A percentile compares a stretch with the other conserved stretches of the same genome.
Conservation (phyloP, 2,113 vertebrate genomes). For the Takifugu flavidus region DNA sequence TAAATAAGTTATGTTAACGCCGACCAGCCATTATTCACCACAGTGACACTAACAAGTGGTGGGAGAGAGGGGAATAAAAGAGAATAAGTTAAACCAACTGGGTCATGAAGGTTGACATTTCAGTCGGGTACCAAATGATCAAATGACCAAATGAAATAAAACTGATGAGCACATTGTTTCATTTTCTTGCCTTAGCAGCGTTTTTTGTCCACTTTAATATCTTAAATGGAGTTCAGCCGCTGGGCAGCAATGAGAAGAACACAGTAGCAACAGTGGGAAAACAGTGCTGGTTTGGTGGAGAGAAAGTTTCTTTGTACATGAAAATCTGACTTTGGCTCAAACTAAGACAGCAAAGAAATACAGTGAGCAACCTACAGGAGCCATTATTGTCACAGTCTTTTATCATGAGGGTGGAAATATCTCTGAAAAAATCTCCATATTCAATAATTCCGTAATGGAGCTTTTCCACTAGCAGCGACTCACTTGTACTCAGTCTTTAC, state of each 20-base stretch:
- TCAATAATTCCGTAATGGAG: no score
- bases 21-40: constrained; percentile 84
- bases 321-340: constrained; percentile 65
- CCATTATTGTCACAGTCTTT: constrained; percentile 21
- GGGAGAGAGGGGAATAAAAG: constrained; percentile 63
- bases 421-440: no score
- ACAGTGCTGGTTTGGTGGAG: constrained; percentile 50
- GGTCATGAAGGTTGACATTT: constrained; percentile 24
- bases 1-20: constrained; percentile 93
- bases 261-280: constrained; percentile 13
- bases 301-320: constrained; percentile 32
- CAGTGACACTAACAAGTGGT: constrained; percentile 78
- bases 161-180: constrained; percentile 35
- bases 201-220: constrained; percentile 55
- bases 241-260: constrained; percentile 65
- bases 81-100: constrained; percentile 45
- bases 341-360: constrained; percentile 38
- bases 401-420: constrained; percentile 27
- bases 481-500: no score
- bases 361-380: constrained; percentile 31
- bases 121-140: constrained; percentile 28
- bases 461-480: no score
- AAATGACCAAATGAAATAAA: neutral
- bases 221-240: constrained; percentile 40
- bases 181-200: constrained; percentile 50